Percentiles rank a stretch among this genome's conserved stretches.
phyloP scores from a whole-genome alignment of 2,113 vertebrate genomes.

The Rhegmatorhina hoffmannsi region DNA sequence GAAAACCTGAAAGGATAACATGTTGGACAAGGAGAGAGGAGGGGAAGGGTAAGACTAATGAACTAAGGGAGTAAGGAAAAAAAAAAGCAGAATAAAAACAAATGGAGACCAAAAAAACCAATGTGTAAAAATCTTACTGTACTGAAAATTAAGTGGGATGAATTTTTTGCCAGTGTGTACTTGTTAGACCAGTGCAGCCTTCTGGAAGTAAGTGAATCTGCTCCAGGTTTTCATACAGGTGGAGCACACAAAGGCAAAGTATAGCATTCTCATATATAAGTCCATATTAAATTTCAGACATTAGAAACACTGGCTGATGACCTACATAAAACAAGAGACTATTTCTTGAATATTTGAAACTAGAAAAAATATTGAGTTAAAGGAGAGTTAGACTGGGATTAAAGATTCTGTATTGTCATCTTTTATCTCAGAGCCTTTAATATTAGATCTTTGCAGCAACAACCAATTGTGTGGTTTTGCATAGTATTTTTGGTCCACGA shows the following conservation, averaged over 20 bases:
- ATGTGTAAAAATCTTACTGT: neutral
- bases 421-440: neutral
- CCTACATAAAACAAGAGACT: neutral
- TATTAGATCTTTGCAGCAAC: neutral
- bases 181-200: neutral
- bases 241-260: neutral
- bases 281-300: neutral
- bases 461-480: neutral
- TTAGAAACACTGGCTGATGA: neutral
- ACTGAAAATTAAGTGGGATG: neutral
- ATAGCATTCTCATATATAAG: neutral
- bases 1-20: neutral
- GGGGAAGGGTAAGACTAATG: neutral
- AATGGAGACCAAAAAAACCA: fast-evolving
- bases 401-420: neutral
- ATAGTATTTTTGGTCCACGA: neutral
- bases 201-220: neutral
- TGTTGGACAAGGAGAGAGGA: neutral
- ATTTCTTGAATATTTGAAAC: neutral
- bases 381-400: neutral
- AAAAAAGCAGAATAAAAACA: neutral
- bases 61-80: fast-evolving
- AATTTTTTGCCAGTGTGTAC: neutral
- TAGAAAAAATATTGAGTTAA: neutral
- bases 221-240: neutral